A percentile compares a stretch with the other conserved stretches of the same genome.
These are phyloP conservation scores for Adelges cooleyi DNA, from an alignment of 1,140 invertebrate species.

Conservation along the genomic window DNA sequence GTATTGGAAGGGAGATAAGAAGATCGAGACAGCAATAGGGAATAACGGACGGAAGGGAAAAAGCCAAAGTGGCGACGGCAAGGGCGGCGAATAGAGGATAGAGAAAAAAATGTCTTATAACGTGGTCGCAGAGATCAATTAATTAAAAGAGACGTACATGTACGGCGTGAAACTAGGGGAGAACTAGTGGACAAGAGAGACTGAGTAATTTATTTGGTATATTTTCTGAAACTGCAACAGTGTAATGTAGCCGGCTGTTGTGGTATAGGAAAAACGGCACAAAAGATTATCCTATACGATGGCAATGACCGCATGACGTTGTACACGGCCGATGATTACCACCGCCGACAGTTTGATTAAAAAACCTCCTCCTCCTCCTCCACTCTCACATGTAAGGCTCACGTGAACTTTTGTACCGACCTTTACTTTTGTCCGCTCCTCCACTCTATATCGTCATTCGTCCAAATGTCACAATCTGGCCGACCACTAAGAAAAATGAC, in stretches of 20 bases:
- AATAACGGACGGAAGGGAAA: constrained; percentile 28
- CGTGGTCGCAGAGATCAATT: constrained; percentile 26
- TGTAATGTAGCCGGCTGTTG: not conserved
- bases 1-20: not conserved
- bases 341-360: constrained; percentile 24
- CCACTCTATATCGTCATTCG: not conserved
- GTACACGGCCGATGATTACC: constrained; percentile 15
- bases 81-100: constrained; percentile 3
- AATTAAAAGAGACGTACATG: constrained; percentile 28
- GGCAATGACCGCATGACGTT: not conserved
- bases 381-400: too few species aligned
- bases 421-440: not conserved
- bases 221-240: not conserved
- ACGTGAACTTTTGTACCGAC: constrained; percentile 22
- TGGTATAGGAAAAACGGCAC: not conserved
- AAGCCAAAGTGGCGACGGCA: not conserved
- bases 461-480: too few species aligned
- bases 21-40: not conserved
- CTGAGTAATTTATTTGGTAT: constrained; percentile 9
- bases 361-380: not conserved
- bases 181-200: constrained; percentile 13
- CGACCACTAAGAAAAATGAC: constrained; percentile 6
- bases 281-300: constrained; percentile 7
- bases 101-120: constrained; percentile 10
- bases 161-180: constrained; percentile 2